These are phyloP conservation scores for Leptopilina syphax DNA, from an alignment of 2,888 invertebrate genomes.

Conservation along the genomic window DNA sequence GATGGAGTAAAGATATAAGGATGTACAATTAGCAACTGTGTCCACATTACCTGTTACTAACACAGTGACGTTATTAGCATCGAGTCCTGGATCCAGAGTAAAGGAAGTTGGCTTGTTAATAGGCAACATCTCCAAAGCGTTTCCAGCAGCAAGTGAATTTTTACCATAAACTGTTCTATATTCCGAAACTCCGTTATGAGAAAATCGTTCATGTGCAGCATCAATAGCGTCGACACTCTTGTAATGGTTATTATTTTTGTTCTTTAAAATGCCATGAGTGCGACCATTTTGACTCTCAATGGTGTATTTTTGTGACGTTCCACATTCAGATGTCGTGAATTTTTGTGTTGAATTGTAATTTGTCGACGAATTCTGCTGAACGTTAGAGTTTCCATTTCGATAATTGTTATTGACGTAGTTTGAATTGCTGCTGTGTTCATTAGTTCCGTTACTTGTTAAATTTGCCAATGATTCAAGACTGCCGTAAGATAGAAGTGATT, in stretches of 20 bases:
- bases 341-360: conserved; percentile 57
- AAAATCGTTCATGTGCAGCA: conserved; percentile 65
- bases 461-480: conserved; percentile 86
- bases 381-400: conserved; percentile 61
- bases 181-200: conserved; percentile 53
- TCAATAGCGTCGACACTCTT: conserved; percentile 67
- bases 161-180: conserved; percentile 46
- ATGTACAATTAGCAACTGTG: too few relatives aligned
- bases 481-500: conserved; percentile 84
- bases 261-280: conserved; percentile 73
- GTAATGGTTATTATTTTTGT: conserved; percentile 70
- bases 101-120: conserved; percentile 81
- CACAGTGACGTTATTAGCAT: conserved; percentile 77
- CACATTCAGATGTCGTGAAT: conserved; percentile 64
- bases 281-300: conserved; percentile 61
- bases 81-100: conserved; percentile 77
- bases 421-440: conserved; percentile 79
- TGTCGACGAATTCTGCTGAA: conserved; percentile 50
- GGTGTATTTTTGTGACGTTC: conserved; percentile 60
- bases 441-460: conserved; percentile 81
- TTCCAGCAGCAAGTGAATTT: conserved; percentile 78
- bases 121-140: conserved; percentile 81
- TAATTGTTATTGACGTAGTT: conserved; percentile 67
- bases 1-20: too few relatives aligned
- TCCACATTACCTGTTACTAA: conserved; percentile 76